A percentile compares a stretch with the other conserved stretches of the same genome.
Evolutionary conservation across 2,888 invertebrate species (phyloP).

Genomic region (Stramonita haemastoma): DNA sequence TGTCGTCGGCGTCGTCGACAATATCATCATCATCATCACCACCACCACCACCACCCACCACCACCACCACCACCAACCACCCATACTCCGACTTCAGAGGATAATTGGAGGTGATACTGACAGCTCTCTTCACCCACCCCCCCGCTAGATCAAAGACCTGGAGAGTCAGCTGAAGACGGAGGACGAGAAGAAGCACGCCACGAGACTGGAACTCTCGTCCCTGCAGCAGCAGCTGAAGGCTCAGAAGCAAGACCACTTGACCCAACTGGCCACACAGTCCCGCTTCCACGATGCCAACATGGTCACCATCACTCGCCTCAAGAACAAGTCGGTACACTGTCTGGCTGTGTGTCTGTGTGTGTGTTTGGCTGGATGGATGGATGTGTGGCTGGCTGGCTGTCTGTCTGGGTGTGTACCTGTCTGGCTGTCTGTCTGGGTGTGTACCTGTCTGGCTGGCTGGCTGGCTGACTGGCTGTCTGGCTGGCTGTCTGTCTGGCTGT

Average conservation of each 20-base stretch:
- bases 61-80: too few species aligned
- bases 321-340: conserved; percentile 48
- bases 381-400: too few species aligned
- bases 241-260: conserved; percentile 50
- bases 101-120: too few species aligned
- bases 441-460: too few species aligned
- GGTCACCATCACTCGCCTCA: conserved; percentile 57
- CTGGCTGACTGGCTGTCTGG: too few species aligned
- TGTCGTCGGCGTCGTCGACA: neutral
- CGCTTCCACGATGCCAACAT: conserved; percentile 64
- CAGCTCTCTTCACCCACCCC: too few species aligned
- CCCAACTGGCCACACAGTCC: conserved; percentile 58
- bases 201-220: conserved; percentile 48
- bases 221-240: conserved; percentile 51
- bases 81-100: too few species aligned
- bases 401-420: too few species aligned
- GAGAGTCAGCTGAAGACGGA: conserved; percentile 50
- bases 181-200: conserved; percentile 37
- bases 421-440: too few species aligned
- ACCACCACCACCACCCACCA: neutral
- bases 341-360: neutral
- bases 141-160: conserved; percentile 50
- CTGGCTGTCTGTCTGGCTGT: too few species aligned
- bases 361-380: neutral
- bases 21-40: neutral